These are phyloP conservation scores for Danionella cerebrum DNA, from an alignment of 2,113 vertebrate genomes.

Conservation along the genomic window DNA sequence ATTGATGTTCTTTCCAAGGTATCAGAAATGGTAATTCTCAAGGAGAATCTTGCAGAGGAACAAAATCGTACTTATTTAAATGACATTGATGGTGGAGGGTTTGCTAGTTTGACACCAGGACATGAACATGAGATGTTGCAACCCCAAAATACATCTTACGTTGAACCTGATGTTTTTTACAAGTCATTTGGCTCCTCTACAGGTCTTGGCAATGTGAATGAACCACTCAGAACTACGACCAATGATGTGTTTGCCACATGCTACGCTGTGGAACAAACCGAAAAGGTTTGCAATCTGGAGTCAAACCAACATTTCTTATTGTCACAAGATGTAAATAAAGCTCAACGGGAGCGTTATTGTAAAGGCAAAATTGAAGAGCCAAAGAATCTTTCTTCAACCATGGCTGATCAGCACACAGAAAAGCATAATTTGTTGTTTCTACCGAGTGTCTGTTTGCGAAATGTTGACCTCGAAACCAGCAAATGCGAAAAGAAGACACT, in stretches of 20 bases:
- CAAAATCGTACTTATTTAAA: neutral
- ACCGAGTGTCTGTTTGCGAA: neutral
- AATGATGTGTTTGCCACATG: neutral
- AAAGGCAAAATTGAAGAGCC: neutral
- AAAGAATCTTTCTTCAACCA: neutral
- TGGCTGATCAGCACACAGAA: neutral
- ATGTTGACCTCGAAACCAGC: neutral
- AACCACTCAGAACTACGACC: neutral
- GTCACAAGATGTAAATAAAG: neutral
- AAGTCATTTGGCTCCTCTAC: neutral
- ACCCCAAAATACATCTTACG: neutral
- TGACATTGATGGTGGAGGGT: neutral
- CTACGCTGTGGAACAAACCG: neutral
- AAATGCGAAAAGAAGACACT: constrained; percentile 41
- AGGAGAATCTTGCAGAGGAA: neutral
- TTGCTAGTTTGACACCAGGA: neutral
- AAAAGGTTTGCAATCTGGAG: neutral
- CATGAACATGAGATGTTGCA: neutral
- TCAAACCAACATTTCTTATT: neutral
- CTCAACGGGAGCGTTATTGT: neutral
- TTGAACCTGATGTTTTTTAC: neutral
- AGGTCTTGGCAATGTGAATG: neutral
- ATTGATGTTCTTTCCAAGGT: neutral
- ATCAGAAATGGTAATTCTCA: neutral
- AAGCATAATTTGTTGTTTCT: neutral